A percentile compares a stretch with the other conserved stretches of the same genome.
Evolutionary conservation across 2,888 invertebrate species (phyloP).

Genomic region (Gandaritis pyraliata): DNA sequence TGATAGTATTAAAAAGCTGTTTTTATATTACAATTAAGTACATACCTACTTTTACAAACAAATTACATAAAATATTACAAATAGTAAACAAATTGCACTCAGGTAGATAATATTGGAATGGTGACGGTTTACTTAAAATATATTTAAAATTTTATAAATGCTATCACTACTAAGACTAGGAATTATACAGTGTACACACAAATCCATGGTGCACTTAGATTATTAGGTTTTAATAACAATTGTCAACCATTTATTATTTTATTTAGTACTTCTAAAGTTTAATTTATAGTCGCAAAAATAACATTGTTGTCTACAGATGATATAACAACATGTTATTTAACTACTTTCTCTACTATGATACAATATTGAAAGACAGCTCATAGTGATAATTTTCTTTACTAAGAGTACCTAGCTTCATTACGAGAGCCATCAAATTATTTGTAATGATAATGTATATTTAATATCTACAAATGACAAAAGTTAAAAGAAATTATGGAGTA

Average conservation of each 20-base stretch:
- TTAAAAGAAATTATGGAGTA: too few relatives aligned
- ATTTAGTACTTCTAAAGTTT: neutral
- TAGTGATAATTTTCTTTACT: too few relatives aligned
- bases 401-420: too few relatives aligned
- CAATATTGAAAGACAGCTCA: too few relatives aligned
- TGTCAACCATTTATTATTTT: constrained; percentile 1
- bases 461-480: too few relatives aligned
- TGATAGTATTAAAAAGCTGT: too few relatives aligned
- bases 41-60: constrained; percentile 14
- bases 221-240: constrained; percentile 30
- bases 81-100: constrained; percentile 37
- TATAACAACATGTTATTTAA: too few relatives aligned
- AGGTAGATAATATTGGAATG: constrained; percentile 39
- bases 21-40: constrained; percentile 12
- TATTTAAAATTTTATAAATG: constrained; percentile 46
- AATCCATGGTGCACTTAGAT: constrained; percentile 49
- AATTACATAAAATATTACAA: constrained; percentile 26
- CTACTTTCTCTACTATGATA: too few relatives aligned
- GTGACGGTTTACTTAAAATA: constrained; percentile 35
- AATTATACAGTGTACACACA: constrained; percentile 57
- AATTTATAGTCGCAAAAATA: too few relatives aligned
- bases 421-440: too few relatives aligned
- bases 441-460: too few relatives aligned
- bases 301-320: too few relatives aligned
- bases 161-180: constrained; percentile 59